Evolutionary conservation across 2,888 invertebrate genomes (phyloP), one percentile per base, ranked within the genome.

Genomic region (Rhyacophila evoluta): DNA sequence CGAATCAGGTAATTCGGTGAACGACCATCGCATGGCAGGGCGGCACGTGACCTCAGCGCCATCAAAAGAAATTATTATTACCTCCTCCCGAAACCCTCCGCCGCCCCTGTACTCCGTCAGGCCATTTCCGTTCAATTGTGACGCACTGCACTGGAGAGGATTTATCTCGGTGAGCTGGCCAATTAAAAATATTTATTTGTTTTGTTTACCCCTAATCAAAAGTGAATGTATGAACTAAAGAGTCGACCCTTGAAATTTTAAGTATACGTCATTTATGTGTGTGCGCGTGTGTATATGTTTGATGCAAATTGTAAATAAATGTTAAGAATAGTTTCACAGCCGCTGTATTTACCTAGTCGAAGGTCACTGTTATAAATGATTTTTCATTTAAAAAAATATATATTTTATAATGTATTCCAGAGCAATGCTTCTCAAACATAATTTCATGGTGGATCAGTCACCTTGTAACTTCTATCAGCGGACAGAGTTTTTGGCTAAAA

Each of bases 1-100:
- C 80, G 75, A 80, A 80, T 80, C 75, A 72, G 75, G 75, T 78
- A 75, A 78, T 78, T 74, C 39, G 75, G 68, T 39, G 80, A 75
- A 68, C 69, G 28, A 69, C 69, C 28, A 33, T 69, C 69, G 29
- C 29, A 29, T n/a, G 69, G 28, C 69, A 69, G 29, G 69, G 69
- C 69, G 29, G 69, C 29, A 33, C 69, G 69, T 69, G 69, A 29
- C 28, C 69, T 29, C 69, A 69, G 33, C 33, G 15, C 33, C 28
- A 33, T 15, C 69, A 29, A 29, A 33, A 28, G 33, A 28, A 69
- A 69, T 29, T 41, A 41, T 41, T 41, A 15, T 41, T 29, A 69
- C 33, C 33, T 69, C 15, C 69, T n/a, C 69, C 69, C 69, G 29
- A 29, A n/a, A 5, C 69, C n/a, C 33, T 3, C 33, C 69, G 33